phyloP scores from a whole-genome alignment of 2,113 vertebrate species.

The Chelonoidis abingdonii region DNA sequence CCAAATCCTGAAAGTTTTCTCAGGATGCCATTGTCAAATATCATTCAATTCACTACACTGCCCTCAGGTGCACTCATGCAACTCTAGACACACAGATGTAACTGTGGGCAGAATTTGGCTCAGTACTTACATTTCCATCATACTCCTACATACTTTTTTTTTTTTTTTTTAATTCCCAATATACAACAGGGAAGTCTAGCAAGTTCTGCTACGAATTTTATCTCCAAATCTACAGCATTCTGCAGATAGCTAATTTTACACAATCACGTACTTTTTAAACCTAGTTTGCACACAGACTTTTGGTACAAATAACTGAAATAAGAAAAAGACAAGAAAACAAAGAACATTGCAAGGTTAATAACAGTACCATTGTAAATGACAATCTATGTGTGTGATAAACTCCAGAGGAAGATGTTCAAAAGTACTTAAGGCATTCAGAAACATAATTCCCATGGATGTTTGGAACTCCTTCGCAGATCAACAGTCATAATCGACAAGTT shows the following conservation, averaged over 20 bases:
- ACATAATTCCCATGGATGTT: neutral
- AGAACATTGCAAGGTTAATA: neutral
- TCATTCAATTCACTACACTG: neutral
- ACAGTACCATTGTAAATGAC: neutral
- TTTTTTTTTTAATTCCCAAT: neutral
- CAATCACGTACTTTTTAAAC: neutral
- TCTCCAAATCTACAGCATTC: neutral
- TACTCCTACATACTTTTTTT: neutral
- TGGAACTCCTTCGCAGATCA: neutral
- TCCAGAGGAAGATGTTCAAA: constrained; percentile 1
- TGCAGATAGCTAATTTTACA: neutral
- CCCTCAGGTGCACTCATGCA: fast-evolving
- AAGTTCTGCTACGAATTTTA: neutral
- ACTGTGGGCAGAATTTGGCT: constrained; percentile 7
- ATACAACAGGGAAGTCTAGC: neutral
- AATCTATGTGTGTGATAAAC: neutral
- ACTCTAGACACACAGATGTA: fast-evolving
- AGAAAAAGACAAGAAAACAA: neutral
- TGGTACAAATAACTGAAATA: neutral
- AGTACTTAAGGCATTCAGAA: neutral
- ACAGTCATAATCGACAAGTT: neutral
- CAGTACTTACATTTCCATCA: constrained; percentile 14
- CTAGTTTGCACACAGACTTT: neutral
- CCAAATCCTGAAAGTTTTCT: fast-evolving
- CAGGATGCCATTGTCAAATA: neutral